Evolutionary conservation across 2,113 vertebrate genomes (phyloP).

Genomic region (Antechinus stuartii): DNA sequence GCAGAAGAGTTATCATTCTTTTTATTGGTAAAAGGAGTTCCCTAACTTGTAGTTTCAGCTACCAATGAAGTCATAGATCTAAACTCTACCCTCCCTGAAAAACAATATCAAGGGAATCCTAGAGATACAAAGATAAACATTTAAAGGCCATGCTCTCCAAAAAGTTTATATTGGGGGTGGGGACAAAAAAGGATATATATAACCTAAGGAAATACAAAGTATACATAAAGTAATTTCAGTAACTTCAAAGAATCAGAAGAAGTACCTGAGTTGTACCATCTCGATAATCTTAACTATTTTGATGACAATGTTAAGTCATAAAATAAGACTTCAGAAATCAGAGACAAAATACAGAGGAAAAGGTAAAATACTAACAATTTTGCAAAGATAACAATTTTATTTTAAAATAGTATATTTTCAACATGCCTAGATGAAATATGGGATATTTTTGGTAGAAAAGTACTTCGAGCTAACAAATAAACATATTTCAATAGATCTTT

Average conservation of each 20-base stretch:
- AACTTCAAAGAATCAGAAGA: neutral
- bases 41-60: neutral
- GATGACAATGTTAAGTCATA: constrained; percentile 12
- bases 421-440: neutral
- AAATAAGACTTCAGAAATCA: neutral
- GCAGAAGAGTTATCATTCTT: too few species aligned
- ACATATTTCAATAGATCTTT: neutral
- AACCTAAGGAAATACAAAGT: neutral
- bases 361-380: constrained; percentile 13
- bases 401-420: neutral
- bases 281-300: neutral
- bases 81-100: neutral
- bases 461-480: constrained; percentile 17
- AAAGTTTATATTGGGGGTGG: neutral
- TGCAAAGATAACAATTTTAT: neutral
- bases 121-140: neutral
- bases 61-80: neutral
- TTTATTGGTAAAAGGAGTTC: neutral
- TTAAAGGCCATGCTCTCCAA: neutral
- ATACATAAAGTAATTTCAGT: neutral
- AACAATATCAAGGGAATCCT: neutral
- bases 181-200: neutral
- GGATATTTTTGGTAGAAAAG: neutral
- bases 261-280: neutral
- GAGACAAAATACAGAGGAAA: neutral